phyloP scores from a whole-genome alignment of 2,797 vertebrate genomes.

The Mionectes olivaceus region DNA sequence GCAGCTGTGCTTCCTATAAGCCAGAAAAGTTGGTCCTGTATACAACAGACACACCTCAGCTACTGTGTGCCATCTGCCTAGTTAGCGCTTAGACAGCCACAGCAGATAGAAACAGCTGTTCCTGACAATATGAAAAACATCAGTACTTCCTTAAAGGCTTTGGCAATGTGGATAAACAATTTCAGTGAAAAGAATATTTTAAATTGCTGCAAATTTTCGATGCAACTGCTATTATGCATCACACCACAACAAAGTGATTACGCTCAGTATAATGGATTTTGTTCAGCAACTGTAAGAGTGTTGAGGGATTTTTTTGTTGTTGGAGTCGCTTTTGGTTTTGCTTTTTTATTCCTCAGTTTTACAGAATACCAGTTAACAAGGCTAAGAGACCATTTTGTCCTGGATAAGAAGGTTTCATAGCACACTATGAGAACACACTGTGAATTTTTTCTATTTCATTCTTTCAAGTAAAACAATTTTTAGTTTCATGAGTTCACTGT shows the following conservation, averaged over 20 bases:
- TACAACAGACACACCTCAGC: conserved; percentile 75
- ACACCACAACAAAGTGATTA: conserved; percentile 79
- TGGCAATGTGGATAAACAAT: conserved; percentile 77
- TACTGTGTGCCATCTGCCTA: conserved; percentile 79
- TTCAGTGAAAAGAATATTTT: conserved; percentile 80
- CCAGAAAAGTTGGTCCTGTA: conserved; percentile 71
- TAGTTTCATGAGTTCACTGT: conserved; percentile 14
- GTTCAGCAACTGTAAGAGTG: conserved; percentile 74
- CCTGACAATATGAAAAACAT: conserved; percentile 76
- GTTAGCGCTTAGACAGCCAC: conserved; percentile 57
- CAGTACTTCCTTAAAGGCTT: conserved; percentile 75
- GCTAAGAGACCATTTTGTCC: conserved; percentile 61
- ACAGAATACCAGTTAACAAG: conserved; percentile 72
- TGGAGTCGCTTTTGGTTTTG: neutral
- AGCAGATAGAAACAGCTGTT: conserved; percentile 79
- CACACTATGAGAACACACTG: neutral
- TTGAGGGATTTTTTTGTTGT: neutral
- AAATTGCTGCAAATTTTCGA: conserved; percentile 80
- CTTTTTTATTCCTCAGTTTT: conserved; percentile 4
- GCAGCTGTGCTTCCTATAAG: conserved; percentile 77
- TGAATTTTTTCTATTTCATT: conserved; percentile 23
- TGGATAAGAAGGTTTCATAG: conserved; percentile 47
- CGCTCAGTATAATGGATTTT: conserved; percentile 73
- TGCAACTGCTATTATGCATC: conserved; percentile 78
- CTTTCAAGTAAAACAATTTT: conserved; percentile 57